Percentiles rank a stretch among this genome's conserved stretches.
These are phyloP conservation scores for Dicrostonyx torquatus DNA, from an alignment of 2,797 vertebrate species.

Conservation along the genomic window DNA sequence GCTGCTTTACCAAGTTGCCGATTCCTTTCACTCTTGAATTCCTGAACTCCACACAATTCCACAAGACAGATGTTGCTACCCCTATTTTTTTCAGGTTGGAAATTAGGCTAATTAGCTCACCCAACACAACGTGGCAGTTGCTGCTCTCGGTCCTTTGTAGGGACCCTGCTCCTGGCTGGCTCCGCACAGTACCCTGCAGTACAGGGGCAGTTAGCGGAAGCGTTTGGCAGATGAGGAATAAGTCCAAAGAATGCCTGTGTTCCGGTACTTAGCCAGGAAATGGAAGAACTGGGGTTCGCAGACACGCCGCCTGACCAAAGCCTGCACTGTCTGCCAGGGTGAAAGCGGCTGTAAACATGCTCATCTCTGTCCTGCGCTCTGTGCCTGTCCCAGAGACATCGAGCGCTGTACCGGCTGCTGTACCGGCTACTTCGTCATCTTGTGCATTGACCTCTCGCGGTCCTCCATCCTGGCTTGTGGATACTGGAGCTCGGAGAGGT, in stretches of 20 bases:
- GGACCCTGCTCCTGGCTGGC: neutral
- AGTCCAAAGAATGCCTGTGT: neutral
- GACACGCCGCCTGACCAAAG: neutral
- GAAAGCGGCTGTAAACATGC: neutral
- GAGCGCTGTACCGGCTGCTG: neutral
- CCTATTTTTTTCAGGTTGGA: constrained; percentile 9
- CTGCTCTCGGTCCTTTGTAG: neutral
- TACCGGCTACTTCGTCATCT: neutral
- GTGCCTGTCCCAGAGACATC: neutral
- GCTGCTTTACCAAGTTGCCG: neutral
- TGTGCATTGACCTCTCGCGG: neutral
- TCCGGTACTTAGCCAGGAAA: neutral
- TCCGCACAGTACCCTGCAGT: neutral
- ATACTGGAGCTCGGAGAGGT: constrained; percentile 7
- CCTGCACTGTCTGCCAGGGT: neutral
- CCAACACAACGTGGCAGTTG: neutral
- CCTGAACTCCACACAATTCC: neutral
- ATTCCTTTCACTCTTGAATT: neutral
- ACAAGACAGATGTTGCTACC: neutral
- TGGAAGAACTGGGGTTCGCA: neutral
- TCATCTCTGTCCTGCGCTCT: neutral
- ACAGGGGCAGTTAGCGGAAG: too few relatives aligned
- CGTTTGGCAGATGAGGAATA: neutral
- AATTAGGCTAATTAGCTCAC: constrained; percentile 24
- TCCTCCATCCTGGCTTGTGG: neutral